phyloP scores from a whole-genome alignment of 1,140 invertebrate species.

The Temnothorax curvispinosus region DNA sequence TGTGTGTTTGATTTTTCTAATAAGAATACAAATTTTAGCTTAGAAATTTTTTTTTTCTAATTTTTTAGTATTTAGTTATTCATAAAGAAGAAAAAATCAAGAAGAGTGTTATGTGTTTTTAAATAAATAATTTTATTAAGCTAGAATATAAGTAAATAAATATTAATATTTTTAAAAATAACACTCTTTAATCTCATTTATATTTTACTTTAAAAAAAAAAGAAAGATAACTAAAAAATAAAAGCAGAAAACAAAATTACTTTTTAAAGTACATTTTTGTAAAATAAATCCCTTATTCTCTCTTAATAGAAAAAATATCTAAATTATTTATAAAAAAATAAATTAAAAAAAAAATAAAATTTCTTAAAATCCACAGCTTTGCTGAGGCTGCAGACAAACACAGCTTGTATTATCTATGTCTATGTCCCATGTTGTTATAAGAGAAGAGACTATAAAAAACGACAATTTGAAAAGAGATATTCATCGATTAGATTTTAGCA shows the following conservation, averaged over 20 bases:
- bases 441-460: neutral
- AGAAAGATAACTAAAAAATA: neutral
- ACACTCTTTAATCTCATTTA: neutral
- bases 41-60: neutral
- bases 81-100: neutral
- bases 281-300: neutral
- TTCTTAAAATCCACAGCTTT: neutral
- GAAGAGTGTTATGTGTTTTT: neutral
- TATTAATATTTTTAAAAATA: neutral
- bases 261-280: neutral
- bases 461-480: neutral
- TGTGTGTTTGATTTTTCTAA: neutral
- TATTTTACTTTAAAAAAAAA: neutral
- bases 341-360: slow-evolving; percentile 18
- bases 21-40: neutral
- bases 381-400: neutral
- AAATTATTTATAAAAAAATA: slow-evolving; percentile 6
- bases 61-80: neutral
- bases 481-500: slow-evolving; percentile 7
- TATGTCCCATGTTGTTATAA: neutral
- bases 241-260: neutral
- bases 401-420: neutral
- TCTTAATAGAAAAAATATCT: neutral
- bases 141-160: neutral
- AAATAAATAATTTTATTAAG: neutral